Base-by-base conservation (phyloP, 1,140 invertebrate species). In the Xylocopa sonorina region DNA sequence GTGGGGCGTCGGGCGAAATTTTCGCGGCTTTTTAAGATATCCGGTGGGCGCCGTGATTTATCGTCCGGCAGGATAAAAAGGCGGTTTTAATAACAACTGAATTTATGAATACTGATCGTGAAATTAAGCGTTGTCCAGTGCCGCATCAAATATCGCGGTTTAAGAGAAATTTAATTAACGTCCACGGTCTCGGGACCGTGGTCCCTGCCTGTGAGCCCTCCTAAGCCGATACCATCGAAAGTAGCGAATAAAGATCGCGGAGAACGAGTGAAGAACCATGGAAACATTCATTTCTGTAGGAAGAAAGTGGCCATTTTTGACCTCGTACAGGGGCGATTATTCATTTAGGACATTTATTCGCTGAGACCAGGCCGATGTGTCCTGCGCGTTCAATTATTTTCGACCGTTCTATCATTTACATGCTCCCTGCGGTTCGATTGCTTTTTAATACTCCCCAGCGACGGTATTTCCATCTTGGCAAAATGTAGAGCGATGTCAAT, bases 21-120 rank as follows among this genome's bases (percentile, higher is more conserved):
- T 76, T 24, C 21, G 21, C 41, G n/a, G 9, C 27, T 14, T 34
- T 76, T 46, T 9, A 57, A 76, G 63, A 57, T 68, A 68, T 76
- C 21, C 34, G 32, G 4, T 10, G n/a, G 46, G 21, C 16, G 4
- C 43, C n/a, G n/a, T 68, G 74, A 76, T 76, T 76, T 68, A 76
- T 76, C 29, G n/a, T 1, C 21, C 57, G 1, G 60, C 14, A 14
- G 16, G 29, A 63, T 12, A 76, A 58, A 76, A 76, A 68, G n/a
- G 27, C 50, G n/a, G 50, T 63, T 76, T 76, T 76, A 76, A 76
- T 67, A 57, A 63, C 41, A 55, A 32, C 74, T 38, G 74, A 76
- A 76, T 76, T 76, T 76, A 76, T 76, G 74, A 76, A 76, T 76
- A 68, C 74, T 76, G 63, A 76, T 76, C 51, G 41, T 29, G 51